Base-by-base conservation (phyloP, 2,797 vertebrate species). In the Rhynchotus rufescens region DNA sequence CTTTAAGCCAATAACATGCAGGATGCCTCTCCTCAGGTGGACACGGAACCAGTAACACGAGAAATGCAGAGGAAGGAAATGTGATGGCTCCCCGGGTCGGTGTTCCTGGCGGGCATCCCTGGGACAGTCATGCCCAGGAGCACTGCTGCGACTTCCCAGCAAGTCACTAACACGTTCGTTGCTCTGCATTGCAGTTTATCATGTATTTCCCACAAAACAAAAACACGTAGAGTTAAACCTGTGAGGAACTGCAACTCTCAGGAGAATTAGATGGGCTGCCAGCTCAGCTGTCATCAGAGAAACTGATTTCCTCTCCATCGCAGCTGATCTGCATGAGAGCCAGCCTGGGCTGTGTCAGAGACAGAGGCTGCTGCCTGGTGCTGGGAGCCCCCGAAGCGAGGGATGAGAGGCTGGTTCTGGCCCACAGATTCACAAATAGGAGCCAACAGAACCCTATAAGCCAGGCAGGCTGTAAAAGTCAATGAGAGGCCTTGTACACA, bases 11-110 rank as follows among this genome's bases (percentile, higher is more conserved):
- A 20, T 34, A 68, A 65, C 61, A 80, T 45, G 78, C 66, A 75
- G 12, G 67, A 57, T n/a, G 13, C 13, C 32, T 75, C 89, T 85
- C 59, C 73, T 59, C 28, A 75, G 75, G 62, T 22, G n/a, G 22
- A 59, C 49, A 51, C 17, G 30, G 5, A 71, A 22, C 13, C 25
- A 54, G 14, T 34, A 84, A 69, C 16, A 2, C 32, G 44, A 84
- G 57, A 80, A 91, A 82, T 20, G 9, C 3, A 40, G 40, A 19
- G 14, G 30, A 67, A 79, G 49, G 36, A 44, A 56, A 45, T 4
- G 0, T 30, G 6, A n/a, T 15, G 5, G 9, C 11, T 60, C 12
- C 9, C 34, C 75, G 9, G 64, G 67, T 38, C 0, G 0, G 19
- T 19, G 17, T 28, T 80, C 60, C 19, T 72, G 36, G 30, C 47